phyloP scores from a whole-genome alignment of 2,888 invertebrate species.

The Glaucopsyche alexis region DNA sequence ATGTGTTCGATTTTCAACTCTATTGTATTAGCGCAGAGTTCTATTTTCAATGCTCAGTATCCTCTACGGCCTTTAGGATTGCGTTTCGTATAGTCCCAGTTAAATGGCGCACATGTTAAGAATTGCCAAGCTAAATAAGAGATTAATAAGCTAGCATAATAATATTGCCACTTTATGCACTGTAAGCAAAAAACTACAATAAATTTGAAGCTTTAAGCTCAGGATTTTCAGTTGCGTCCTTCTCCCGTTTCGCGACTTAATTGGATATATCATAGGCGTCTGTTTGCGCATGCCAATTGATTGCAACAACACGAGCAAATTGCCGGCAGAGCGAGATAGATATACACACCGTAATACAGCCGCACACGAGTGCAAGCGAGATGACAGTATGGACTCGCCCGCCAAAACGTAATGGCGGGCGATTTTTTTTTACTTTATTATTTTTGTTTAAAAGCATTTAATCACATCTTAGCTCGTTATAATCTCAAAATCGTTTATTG shows the following conservation, averaged over 20 bases:
- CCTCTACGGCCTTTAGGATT: too few relatives aligned
- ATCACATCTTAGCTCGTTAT: conserved; percentile 58
- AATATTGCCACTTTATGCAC: too few relatives aligned
- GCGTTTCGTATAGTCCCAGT: too few relatives aligned
- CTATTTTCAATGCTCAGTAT: too few relatives aligned
- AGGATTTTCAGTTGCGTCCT: conserved; percentile 51
- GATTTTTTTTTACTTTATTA: conserved; percentile 68
- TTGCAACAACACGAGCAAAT: conserved; percentile 78
- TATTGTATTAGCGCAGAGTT: too few relatives aligned
- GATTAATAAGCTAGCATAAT: too few relatives aligned
- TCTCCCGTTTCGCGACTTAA: conserved; percentile 60
- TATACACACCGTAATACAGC: conserved; percentile 19
- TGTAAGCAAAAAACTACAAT: too few relatives aligned
- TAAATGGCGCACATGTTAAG: too few relatives aligned
- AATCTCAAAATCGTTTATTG: conserved; percentile 34
- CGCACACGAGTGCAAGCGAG: conserved; percentile 42
- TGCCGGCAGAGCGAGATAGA: conserved; percentile 60
- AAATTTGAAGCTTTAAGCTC: conserved; percentile 31
- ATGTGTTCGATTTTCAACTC: too few relatives aligned
- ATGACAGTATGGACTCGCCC: conserved; percentile 40
- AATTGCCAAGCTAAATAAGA: too few relatives aligned
- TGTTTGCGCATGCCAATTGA: conserved; percentile 81
- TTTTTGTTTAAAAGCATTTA: conserved; percentile 69
- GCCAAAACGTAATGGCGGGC: conserved; percentile 55
- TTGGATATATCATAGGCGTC: conserved; percentile 81